These are phyloP conservation scores for Polietes domitor DNA, from an alignment of 2,888 invertebrate species.

Conservation along the genomic window DNA sequence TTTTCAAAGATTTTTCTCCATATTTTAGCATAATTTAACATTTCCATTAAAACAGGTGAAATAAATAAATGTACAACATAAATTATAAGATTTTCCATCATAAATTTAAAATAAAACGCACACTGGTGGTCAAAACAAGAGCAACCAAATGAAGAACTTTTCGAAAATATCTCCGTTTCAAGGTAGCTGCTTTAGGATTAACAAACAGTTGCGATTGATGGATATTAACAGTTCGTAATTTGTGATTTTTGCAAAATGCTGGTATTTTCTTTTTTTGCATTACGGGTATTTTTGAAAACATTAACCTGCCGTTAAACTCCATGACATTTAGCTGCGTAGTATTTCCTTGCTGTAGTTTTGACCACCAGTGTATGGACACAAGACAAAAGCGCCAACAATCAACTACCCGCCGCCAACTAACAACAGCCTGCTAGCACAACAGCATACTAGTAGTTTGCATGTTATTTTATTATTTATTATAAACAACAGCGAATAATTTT, in stretches of 20 bases:
- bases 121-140: background rate
- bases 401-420: background rate
- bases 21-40: background rate
- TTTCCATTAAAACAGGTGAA: background rate
- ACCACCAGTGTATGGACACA: background rate
- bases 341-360: background rate
- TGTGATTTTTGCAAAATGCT: no score
- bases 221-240: no score
- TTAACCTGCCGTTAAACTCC: no score
- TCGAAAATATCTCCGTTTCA: no score
- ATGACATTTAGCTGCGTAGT: no score
- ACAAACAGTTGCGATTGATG: no score
- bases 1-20: background rate
- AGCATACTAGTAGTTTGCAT: constrained; percentile 36
- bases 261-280: no score
- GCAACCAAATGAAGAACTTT: no score
- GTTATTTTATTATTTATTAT: constrained; percentile 54
- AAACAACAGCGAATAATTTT: constrained; percentile 46
- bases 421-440: background rate
- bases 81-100: constrained; percentile 50
- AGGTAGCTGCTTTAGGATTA: no score
- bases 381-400: background rate
- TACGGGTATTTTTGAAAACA: no score
- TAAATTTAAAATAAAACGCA: constrained; percentile 28
- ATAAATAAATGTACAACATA: constrained; percentile 36